Percentiles rank a stretch among this genome's conserved stretches.
phyloP scores from a whole-genome alignment of 2,888 invertebrate species.

The Drosophila colorata region DNA sequence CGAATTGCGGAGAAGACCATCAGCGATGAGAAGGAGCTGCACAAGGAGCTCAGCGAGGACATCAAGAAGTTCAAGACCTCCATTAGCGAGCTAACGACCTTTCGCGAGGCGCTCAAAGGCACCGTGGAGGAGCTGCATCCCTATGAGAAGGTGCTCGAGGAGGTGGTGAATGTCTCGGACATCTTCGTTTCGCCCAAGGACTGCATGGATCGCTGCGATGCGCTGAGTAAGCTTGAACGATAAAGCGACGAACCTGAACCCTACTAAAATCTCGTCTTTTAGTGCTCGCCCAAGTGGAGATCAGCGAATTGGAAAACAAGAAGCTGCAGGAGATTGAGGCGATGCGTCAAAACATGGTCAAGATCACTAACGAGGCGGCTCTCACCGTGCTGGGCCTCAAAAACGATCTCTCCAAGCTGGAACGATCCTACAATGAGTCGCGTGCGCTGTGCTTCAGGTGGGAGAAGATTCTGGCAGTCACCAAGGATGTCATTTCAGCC shows the following conservation, averaged over 20 bases:
- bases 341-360: slow-evolving; percentile 83
- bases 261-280: background rate
- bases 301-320: slow-evolving; percentile 75
- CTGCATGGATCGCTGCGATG: slow-evolving; percentile 84
- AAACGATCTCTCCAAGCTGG: slow-evolving; percentile 81
- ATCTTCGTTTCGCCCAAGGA: slow-evolving; percentile 83
- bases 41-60: slow-evolving; percentile 67
- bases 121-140: slow-evolving; percentile 82
- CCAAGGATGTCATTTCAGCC: slow-evolving; percentile 74
- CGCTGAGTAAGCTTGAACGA: slow-evolving; percentile 76
- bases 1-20: slow-evolving; percentile 79
- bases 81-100: slow-evolving; percentile 72
- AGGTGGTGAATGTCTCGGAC: slow-evolving; percentile 81
- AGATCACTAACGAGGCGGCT: slow-evolving; percentile 83
- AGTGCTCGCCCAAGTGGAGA: slow-evolving; percentile 85
- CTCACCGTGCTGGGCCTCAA: slow-evolving; percentile 82
- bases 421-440: slow-evolving; percentile 79
- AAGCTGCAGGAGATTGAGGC: slow-evolving; percentile 82
- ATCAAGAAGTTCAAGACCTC: slow-evolving; percentile 71
- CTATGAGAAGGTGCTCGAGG: slow-evolving; percentile 83
- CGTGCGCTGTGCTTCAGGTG: slow-evolving; percentile 78
- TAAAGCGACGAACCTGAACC: background rate
- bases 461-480: slow-evolving; percentile 81
- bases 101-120: slow-evolving; percentile 77
- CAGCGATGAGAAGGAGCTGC: slow-evolving; percentile 67